phyloP scores from a whole-genome alignment of 2,113 vertebrate genomes.

The Dicentrarchus labrax region DNA sequence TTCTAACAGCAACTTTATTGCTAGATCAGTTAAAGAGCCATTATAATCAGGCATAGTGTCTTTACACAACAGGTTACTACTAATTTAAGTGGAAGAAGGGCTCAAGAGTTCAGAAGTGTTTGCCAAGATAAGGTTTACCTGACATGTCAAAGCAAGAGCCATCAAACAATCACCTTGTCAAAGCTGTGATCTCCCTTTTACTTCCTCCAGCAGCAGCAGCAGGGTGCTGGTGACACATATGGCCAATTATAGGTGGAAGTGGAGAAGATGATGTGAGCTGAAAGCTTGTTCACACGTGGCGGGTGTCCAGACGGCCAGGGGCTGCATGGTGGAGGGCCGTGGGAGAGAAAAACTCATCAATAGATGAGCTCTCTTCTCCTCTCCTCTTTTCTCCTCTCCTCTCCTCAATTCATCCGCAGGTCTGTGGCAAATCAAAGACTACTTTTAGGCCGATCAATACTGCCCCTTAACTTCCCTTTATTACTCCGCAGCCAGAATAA shows the following conservation, averaged over 20 bases:
- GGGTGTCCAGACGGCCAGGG: constrained; percentile 78
- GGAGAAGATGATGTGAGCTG: constrained; percentile 83
- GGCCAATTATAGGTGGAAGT: constrained; percentile 85
- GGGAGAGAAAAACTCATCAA: constrained; percentile 68
- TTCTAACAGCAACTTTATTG: constrained; percentile 19
- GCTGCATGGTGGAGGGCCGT: constrained; percentile 54
- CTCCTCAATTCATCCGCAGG: constrained; percentile 43
- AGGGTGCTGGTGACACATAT: constrained; percentile 82
- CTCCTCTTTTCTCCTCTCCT: neutral
- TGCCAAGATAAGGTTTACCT: constrained; percentile 40
- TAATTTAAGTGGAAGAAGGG: constrained; percentile 28
- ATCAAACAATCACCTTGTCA: constrained; percentile 79
- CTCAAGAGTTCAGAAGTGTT: constrained; percentile 33
- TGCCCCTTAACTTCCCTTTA: constrained; percentile 78
- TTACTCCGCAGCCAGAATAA: constrained; percentile 65
- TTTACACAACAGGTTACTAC: constrained; percentile 4
- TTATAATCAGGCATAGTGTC: constrained; percentile 12
- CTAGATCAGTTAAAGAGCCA: constrained; percentile 11
- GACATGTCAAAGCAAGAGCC: constrained; percentile 69
- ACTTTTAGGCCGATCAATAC: constrained; percentile 75
- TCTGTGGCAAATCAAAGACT: constrained; percentile 67
- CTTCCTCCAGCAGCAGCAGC: constrained; percentile 63
- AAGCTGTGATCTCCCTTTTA: constrained; percentile 72
- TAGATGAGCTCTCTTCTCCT: constrained; percentile 35
- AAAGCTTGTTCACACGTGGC: constrained; percentile 85